These are phyloP conservation scores for Tetramorium simillimum DNA, from an alignment of 1,140 invertebrate species.

Conservation along the genomic window DNA sequence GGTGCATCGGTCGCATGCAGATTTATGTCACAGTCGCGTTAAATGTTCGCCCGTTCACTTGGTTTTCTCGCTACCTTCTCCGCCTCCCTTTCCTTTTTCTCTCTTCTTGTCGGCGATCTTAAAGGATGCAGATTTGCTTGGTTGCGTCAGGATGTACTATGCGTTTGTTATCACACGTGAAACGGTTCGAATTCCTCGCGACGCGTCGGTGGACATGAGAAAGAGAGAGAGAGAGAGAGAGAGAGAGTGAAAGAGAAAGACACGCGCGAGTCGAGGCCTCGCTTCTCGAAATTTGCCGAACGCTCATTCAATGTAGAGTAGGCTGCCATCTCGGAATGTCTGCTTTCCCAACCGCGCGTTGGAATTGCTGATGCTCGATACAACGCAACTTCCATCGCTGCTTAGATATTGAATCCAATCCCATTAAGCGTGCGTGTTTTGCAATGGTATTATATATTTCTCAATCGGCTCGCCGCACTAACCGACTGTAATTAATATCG, in stretches of 20 bases:
- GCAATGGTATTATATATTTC: constrained; percentile 40
- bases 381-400: constrained; percentile 4
- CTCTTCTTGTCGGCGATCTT: neutral
- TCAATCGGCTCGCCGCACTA: constrained; percentile 14
- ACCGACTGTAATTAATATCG: constrained; percentile 42
- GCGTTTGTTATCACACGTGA: neutral
- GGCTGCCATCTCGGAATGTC: constrained; percentile 54
- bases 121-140: neutral
- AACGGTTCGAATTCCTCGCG: constrained; percentile 12
- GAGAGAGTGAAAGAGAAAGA: no score
- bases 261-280: neutral
- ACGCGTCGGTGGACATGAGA: neutral
- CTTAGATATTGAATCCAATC: constrained; percentile 42
- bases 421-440: constrained; percentile 12
- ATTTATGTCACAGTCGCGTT: constrained; percentile 80
- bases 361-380: constrained; percentile 44
- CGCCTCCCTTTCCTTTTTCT: neutral
- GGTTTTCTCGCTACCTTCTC: neutral
- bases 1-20: constrained; percentile 77
- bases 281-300: constrained; percentile 22
- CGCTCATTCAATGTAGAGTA: constrained; percentile 55
- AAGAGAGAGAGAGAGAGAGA: neutral
- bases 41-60: constrained; percentile 77
- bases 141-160: neutral
- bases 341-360: constrained; percentile 42